Percentiles rank a stretch among this genome's conserved stretches.
These are phyloP conservation scores for Sinocyclocheilus rhinocerous DNA, from an alignment of 2,113 vertebrate genomes.

Conservation along the genomic window DNA sequence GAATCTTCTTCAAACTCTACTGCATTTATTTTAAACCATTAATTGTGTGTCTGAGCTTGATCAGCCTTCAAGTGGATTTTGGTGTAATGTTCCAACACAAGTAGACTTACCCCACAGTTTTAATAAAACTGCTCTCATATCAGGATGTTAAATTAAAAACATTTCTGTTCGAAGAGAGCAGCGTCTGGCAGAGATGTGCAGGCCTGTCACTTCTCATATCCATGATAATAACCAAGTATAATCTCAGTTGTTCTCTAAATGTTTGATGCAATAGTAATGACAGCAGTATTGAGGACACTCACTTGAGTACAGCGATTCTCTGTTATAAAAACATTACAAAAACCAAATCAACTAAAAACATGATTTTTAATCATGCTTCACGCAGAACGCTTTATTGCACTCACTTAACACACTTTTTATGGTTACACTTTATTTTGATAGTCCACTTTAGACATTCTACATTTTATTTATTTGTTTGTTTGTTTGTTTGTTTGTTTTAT, in stretches of 20 bases:
- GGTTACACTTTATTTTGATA: no score
- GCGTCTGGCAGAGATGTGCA: background rate
- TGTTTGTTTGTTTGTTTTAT: no score
- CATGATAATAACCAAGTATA: background rate
- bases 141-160: background rate
- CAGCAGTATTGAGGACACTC: background rate
- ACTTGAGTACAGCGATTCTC: background rate
- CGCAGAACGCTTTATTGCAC: no score
- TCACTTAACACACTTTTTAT: no score
- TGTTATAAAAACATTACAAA: background rate
- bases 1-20: background rate
- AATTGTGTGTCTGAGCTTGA: background rate
- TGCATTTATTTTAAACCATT: background rate
- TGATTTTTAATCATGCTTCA: background rate
- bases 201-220: background rate
- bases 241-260: background rate
- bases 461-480: no score
- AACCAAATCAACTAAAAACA: background rate
- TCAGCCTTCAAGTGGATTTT: background rate
- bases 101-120: background rate
- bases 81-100: background rate
- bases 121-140: background rate
- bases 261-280: background rate
- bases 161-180: background rate
- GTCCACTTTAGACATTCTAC: no score